A percentile compares a stretch with the other conserved stretches of the same genome.
These are phyloP conservation scores for Zeugodacus cucurbitae DNA, from an alignment of 1,140 invertebrate genomes.

Conservation along the genomic window DNA sequence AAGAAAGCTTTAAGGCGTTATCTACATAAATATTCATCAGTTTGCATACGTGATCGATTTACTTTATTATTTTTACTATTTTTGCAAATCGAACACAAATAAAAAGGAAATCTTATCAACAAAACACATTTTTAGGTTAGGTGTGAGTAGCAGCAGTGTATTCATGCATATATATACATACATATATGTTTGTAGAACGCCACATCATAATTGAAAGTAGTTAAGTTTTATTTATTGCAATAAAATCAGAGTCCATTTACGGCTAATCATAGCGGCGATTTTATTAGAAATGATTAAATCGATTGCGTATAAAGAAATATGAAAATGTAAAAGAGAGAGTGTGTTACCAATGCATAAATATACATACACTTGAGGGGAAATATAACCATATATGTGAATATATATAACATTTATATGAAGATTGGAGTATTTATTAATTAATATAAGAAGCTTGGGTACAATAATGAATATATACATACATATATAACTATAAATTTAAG, in stretches of 20 bases:
- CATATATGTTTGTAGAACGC: background rate
- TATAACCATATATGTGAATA: background rate
- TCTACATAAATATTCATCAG: too few relatives aligned
- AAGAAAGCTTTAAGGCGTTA: too few relatives aligned
- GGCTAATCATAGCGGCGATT: conserved; percentile 13
- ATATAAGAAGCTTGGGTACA: too few relatives aligned
- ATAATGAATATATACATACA: too few relatives aligned
- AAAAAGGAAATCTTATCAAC: background rate
- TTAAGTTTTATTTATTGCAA: conserved; percentile 24
- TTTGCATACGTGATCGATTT: background rate
- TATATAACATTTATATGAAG: too few relatives aligned
- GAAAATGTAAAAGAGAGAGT: background rate
- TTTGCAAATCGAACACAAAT: background rate
- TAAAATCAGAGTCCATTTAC: conserved; percentile 5
- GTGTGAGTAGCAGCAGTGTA: background rate
- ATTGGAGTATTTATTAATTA: too few relatives aligned
- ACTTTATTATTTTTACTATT: background rate
- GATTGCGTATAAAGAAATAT: background rate
- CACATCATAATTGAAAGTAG: background rate
- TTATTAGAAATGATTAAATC: conserved; percentile 31
- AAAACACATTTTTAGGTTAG: background rate
- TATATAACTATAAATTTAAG: too few relatives aligned
- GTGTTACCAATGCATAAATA: background rate
- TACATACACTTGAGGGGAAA: too few relatives aligned
- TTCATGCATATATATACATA: background rate